phyloP scores from a whole-genome alignment of 2,797 vertebrate species.

The Melanotaenia trifasciata region DNA sequence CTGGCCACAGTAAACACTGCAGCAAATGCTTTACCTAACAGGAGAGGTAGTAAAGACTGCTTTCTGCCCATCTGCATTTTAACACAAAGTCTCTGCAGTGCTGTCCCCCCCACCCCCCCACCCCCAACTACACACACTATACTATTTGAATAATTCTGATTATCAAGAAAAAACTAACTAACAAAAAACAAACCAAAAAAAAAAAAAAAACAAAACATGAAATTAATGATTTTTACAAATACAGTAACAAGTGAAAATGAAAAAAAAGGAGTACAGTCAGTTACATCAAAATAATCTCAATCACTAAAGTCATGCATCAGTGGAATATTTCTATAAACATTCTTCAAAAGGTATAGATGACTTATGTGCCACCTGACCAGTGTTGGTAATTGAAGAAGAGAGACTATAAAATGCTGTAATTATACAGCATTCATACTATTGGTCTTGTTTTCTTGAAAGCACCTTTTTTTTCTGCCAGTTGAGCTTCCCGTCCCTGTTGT shows the following conservation, averaged over 20 bases:
- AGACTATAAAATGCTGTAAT: constrained; percentile 39
- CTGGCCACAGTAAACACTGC: constrained; percentile 39
- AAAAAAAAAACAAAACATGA: constrained; percentile 13
- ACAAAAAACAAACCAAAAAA: neutral
- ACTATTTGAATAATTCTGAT: constrained; percentile 60
- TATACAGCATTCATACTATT: constrained; percentile 34
- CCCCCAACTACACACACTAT: constrained; percentile 46
- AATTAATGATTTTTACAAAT: constrained; percentile 64
- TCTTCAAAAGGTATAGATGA: constrained; percentile 68
- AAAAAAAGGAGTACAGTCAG: constrained; percentile 60
- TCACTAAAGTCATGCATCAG: constrained; percentile 68
- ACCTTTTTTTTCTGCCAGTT: constrained; percentile 51
- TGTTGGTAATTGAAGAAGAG: constrained; percentile 67
- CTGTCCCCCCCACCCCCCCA: constrained; percentile 25
- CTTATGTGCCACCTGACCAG: constrained; percentile 74
- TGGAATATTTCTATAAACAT: constrained; percentile 74
- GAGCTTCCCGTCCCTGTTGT: constrained; percentile 58
- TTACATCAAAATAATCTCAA: constrained; percentile 51
- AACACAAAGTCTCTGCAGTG: constrained; percentile 64
- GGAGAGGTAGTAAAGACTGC: constrained; percentile 79
- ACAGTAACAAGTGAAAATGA: constrained; percentile 67
- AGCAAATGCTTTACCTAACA: constrained; percentile 56
- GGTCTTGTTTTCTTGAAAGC: constrained; percentile 47
- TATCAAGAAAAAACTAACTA: constrained; percentile 26
- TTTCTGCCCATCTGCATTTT: constrained; percentile 60